A percentile compares a stretch with the other conserved stretches of the same genome.
These are phyloP conservation scores for Hylaeus anthracinus DNA, from an alignment of 1,140 invertebrate species.

Conservation along the genomic window DNA sequence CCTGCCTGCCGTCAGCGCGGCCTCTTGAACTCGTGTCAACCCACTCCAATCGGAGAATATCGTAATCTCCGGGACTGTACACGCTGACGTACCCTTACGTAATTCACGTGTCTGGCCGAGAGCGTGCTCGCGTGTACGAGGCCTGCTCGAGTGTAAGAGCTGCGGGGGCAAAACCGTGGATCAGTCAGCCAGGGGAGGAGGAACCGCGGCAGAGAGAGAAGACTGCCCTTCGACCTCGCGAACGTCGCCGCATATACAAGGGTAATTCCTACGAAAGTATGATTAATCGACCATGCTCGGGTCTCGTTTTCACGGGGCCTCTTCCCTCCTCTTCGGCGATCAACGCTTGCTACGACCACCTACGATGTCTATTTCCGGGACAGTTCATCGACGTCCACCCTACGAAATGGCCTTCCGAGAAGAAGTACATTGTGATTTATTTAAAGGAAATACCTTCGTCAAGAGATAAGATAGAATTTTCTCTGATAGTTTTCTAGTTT, in stretches of 20 bases:
- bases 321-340: neutral
- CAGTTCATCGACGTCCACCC: too few relatives aligned
- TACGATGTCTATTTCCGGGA: too few relatives aligned
- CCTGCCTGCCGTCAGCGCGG: slow-evolving; percentile 37
- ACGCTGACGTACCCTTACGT: slow-evolving; percentile 59
- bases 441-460: too few relatives aligned
- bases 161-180: slow-evolving; percentile 15
- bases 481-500: too few relatives aligned
- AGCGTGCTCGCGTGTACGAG: slow-evolving; percentile 54
- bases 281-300: slow-evolving; percentile 60
- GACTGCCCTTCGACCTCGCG: slow-evolving; percentile 62
- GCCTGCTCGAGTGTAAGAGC: slow-evolving; percentile 6
- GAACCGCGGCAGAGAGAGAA: slow-evolving; percentile 6
- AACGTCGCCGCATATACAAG: slow-evolving; percentile 49
- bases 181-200: neutral
- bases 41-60: slow-evolving; percentile 65
- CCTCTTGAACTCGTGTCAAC: slow-evolving; percentile 64
- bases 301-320: slow-evolving; percentile 42
- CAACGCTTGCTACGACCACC: too few relatives aligned
- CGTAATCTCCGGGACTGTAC: slow-evolving; percentile 62
- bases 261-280: slow-evolving; percentile 66
- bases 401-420: too few relatives aligned
- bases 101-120: slow-evolving; percentile 65
- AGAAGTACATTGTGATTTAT: too few relatives aligned
- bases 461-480: too few relatives aligned